Evolutionary conservation across 1,140 invertebrate species (phyloP), one percentile per base, ranked within the genome.

Genomic region (Telenomus remus): DNA sequence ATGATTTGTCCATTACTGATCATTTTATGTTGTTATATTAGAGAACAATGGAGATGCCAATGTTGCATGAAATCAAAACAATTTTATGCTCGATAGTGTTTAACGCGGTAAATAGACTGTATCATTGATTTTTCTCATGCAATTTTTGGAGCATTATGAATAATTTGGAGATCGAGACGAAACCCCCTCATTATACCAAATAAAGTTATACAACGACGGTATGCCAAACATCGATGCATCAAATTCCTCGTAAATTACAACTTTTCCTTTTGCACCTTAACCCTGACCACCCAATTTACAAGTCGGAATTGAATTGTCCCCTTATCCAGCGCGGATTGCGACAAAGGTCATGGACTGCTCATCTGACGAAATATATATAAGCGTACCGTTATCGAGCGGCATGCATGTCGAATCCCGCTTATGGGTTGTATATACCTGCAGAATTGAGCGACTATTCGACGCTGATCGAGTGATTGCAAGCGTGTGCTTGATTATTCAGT

Each of bases 351-450:
- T 27, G 71, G 77, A 76, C 63, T 39, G 9, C 87, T 85, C 82
- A 84, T 87, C 87, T 87, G 87, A 86, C 83, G 84, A 79, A 87
- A 87, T n/a, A n/a, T n/a, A n/a, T n/a, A n/a, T 86, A 87, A 88
- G 81, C 81, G 82, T 87, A 86, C 86, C 86, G 86, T 87, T 87
- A 87, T 56, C 61, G 8, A 11, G 4, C 60, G 59, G 46, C 60
- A 68, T 71, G 59, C 57, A 66, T 66, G 66, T 46, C 35, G 19
- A 35, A 16, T 39, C 27, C 43, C 35, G 27, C 47, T 42, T 34
- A 59, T 55, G 59, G 19, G 55, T 39, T 54, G 49, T 57, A 54
- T 63, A 12, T 73, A 69, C 60, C 70, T 65, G 6, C 19, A 61
- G 46, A 64, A 75, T 72, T 59, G 69, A 59, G 33, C 54, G 57